phyloP scores from a whole-genome alignment of 2,797 vertebrate species.

The Pseudopleuronectes americanus region DNA sequence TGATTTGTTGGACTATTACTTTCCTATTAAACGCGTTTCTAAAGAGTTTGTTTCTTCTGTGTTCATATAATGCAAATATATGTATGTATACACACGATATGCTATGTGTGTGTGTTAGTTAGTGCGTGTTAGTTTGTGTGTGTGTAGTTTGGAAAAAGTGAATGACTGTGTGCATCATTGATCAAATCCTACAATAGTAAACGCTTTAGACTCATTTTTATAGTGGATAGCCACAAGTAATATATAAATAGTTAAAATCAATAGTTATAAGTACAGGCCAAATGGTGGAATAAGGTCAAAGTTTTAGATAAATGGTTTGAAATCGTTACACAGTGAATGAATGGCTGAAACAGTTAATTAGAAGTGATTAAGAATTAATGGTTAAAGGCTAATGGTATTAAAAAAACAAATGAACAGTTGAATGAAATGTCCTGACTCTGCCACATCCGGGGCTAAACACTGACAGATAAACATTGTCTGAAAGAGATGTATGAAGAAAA shows the following conservation, averaged over 20 bases:
- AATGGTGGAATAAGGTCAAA: background rate
- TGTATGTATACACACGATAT: background rate
- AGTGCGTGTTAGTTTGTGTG: background rate
- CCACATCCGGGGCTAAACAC: background rate
- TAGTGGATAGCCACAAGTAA: too few species aligned
- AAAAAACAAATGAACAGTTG: background rate
- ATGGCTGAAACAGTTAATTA: background rate
- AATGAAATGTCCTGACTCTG: background rate
- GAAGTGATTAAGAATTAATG: background rate
- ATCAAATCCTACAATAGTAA: background rate
- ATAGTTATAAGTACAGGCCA: too few species aligned
- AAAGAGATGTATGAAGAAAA: background rate
- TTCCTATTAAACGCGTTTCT: constrained; percentile 59
- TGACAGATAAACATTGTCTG: background rate
- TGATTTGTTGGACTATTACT: constrained; percentile 61
- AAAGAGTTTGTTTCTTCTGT: constrained; percentile 9
- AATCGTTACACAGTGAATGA: background rate
- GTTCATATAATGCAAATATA: constrained; percentile 19
- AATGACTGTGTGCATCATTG: background rate
- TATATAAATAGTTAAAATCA: too few species aligned
- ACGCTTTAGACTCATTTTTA: too few species aligned
- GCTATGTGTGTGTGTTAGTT: too few species aligned
- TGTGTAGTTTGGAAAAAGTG: background rate
- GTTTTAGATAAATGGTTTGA: background rate
- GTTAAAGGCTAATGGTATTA: too few species aligned